Base-by-base conservation (phyloP, 1,140 invertebrate species). In the Lordiphosa collinella region DNA sequence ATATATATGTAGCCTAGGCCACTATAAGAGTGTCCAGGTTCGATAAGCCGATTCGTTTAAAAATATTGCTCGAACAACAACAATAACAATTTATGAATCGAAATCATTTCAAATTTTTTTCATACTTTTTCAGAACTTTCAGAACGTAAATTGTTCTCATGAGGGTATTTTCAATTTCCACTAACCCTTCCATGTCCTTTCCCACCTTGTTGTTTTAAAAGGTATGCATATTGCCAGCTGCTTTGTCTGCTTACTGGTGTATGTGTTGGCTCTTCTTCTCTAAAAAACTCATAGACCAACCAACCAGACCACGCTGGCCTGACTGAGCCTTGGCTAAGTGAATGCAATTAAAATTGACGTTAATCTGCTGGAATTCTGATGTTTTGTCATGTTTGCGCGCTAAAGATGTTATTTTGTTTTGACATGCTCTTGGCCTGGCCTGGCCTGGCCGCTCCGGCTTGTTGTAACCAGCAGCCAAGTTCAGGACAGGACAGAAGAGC, bases 341-440 rank as follows among this genome's bases (percentile, higher is more conserved):
- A 84, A 84, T 84, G 78, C 78, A 84, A 84, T 84, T 84, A 84
- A 84, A 84, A 84, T 84, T 84, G 78, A 84, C 78, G 78, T 84
- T 84, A 84, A 84, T 84, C 78, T 84, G 68, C 79, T 84, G 78
- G 72, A 84, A 84, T 84, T 84, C 79, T 84, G 78, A 84, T 84
- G 78, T 84, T 84, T 84, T 84, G 78, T 84, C 78, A 84, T 84
- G 78, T 84, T 84, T 84, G 78, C 79, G 78, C 78, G 78, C 78
- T 84, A 84, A 84, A 84, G 72, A 84, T 84, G 78, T 84, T 84
- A 84, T 84, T 84, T 84, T 84, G 72, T 84, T 84, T 84, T 84
- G 78, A 84, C 78, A 84, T 84, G 78, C 78, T 78, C 78, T 84
- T 76, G 76, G 71, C 59, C 59, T 50, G 67, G 72, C 59, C 44